These are phyloP conservation scores for Orchesellides sinensis DNA, from an alignment of 2,888 invertebrate species.

Conservation along the genomic window DNA sequence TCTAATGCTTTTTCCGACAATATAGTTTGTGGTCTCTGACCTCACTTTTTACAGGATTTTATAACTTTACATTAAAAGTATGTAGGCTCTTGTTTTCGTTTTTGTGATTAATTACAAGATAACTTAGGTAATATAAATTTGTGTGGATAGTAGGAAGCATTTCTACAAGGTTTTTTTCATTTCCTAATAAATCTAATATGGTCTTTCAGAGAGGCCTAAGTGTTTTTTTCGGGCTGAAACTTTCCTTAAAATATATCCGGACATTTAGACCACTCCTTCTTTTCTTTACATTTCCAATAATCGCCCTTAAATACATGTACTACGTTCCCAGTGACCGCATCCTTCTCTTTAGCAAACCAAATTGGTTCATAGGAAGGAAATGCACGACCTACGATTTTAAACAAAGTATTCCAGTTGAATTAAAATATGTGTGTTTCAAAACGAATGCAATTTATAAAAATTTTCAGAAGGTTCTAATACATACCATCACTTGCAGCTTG, in stretches of 20 bases:
- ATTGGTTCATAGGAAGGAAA: constrained; percentile 87
- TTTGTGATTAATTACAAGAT: constrained; percentile 1
- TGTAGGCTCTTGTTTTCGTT: constrained; percentile 40
- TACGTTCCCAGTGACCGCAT: constrained; percentile 81
- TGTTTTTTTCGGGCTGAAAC: not conserved
- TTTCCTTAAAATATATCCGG: constrained; percentile 87
- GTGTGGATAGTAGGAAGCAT: constrained; percentile 49
- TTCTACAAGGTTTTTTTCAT: constrained; percentile 42
- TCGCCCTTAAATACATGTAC: constrained; percentile 91
- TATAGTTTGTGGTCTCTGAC: too few relatives aligned
- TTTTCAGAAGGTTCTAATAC: not conserved
- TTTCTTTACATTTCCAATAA: constrained; percentile 95
- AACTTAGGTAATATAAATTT: not conserved
- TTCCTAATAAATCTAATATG: too few relatives aligned
- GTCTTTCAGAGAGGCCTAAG: constrained; percentile 3
- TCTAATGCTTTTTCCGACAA: too few relatives aligned
- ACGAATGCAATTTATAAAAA: not conserved
- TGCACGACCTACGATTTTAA: constrained; percentile 80
- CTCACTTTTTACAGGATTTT: too few relatives aligned
- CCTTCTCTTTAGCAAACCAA: constrained; percentile 93
- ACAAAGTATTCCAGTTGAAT: not conserved
- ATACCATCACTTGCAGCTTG: constrained; percentile 78
- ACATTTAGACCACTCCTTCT: constrained; percentile 92
- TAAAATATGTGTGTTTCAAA: not conserved
- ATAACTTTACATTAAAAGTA: constrained; percentile 1